These are phyloP conservation scores for Otolemur crassicaudatus DNA, from an alignment of 2,797 vertebrate species.

Conservation along the genomic window DNA sequence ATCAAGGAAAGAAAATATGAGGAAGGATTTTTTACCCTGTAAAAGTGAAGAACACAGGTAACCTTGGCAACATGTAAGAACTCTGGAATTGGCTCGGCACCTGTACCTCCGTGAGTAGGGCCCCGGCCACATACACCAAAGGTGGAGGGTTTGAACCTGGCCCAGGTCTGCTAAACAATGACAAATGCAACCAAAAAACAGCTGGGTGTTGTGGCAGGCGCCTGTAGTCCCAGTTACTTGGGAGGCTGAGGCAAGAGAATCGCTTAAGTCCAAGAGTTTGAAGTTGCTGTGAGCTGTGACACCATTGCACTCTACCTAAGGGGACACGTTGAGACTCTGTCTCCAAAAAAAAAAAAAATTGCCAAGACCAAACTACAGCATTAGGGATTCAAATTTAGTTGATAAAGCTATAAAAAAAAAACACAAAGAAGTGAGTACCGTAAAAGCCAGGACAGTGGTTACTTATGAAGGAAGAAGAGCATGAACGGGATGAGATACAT, in stretches of 20 bases:
- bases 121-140: too few relatives aligned
- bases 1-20: not conserved
- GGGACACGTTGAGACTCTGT: too few relatives aligned
- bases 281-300: too few relatives aligned
- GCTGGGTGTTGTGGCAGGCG: too few relatives aligned
- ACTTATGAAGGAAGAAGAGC: not conserved
- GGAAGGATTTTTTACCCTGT: not conserved
- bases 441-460: not conserved
- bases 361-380: not conserved
- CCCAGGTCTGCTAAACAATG: too few relatives aligned
- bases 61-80: not conserved
- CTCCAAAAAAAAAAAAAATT: not conserved
- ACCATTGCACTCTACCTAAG: too few relatives aligned
- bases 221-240: too few relatives aligned
- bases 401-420: conserved; percentile 1
- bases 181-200: too few relatives aligned
- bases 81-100: not conserved
- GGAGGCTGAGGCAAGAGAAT: too few relatives aligned
- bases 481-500: not conserved
- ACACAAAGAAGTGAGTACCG: not conserved
- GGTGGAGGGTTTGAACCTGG: too few relatives aligned
- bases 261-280: too few relatives aligned
- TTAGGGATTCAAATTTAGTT: not conserved
- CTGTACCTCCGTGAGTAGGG: too few relatives aligned
- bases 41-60: not conserved